Conservation (phyloP, 2,888 invertebrate species). For the Aphodius sticticus region DNA sequence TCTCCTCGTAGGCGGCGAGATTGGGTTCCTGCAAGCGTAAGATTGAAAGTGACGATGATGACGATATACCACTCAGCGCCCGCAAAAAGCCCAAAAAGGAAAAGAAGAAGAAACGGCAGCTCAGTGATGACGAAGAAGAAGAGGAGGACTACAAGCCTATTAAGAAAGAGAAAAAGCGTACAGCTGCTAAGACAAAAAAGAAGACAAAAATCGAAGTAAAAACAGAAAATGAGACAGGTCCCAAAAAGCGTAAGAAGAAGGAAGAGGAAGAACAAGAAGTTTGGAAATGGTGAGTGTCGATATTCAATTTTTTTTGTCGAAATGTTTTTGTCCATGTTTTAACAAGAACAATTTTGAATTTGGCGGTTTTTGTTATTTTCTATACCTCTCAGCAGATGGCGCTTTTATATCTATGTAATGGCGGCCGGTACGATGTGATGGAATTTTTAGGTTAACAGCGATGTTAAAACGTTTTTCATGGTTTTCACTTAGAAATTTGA, state of each 20-base stretch:
- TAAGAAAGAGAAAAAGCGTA: slow-evolving; percentile 41
- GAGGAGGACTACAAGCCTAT: slow-evolving; percentile 62
- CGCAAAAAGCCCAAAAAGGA: slow-evolving; percentile 73
- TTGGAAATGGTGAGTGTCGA: slow-evolving; percentile 83
- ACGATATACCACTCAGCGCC: slow-evolving; percentile 71
- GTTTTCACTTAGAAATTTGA: slow-evolving; percentile 24
- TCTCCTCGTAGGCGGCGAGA: slow-evolving; percentile 17
- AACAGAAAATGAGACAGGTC: slow-evolving; percentile 58
- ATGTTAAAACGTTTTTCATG: slow-evolving; percentile 15
- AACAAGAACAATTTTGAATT: slow-evolving; percentile 11
- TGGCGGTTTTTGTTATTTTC: background rate
- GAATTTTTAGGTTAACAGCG: background rate
- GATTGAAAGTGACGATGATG: slow-evolving; percentile 63
- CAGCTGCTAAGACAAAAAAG: slow-evolving; percentile 27
- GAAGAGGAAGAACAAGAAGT: slow-evolving; percentile 85
- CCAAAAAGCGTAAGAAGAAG: slow-evolving; percentile 78
- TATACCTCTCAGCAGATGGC: slow-evolving; percentile 9
- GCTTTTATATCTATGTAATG: background rate
- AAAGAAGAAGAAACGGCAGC: slow-evolving; percentile 64
- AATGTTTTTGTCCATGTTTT: too few species aligned
- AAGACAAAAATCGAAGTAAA: slow-evolving; percentile 55
- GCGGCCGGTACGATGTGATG: background rate
- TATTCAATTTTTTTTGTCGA: background rate
- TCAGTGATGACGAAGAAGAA: slow-evolving; percentile 62
- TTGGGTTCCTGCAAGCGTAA: slow-evolving; percentile 39